These are phyloP conservation scores for Lasioglossum villosulum DNA, from an alignment of 2,888 invertebrate species.

Conservation along the genomic window DNA sequence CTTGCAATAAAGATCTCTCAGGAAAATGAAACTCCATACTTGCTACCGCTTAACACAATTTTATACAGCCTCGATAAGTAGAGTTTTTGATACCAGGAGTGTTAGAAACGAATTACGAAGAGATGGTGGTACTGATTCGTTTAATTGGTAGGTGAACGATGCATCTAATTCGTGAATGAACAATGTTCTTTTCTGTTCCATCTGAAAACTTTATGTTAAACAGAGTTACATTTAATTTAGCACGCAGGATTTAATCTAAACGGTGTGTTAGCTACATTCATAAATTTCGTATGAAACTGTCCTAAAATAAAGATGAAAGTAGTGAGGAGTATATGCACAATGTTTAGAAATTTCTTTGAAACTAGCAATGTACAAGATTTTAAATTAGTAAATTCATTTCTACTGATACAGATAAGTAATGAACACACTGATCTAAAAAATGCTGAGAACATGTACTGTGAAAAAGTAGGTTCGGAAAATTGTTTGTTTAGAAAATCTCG, in stretches of 20 bases:
- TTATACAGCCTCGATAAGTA: not conserved
- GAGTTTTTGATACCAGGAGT: not conserved
- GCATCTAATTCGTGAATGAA: too few relatives aligned
- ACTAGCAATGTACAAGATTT: not conserved
- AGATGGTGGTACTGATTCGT: too few relatives aligned
- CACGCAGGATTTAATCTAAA: too few relatives aligned
- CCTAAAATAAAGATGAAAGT: too few relatives aligned
- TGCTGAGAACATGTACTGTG: not conserved
- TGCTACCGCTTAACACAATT: not conserved
- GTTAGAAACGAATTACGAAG: not conserved
- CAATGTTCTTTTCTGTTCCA: too few relatives aligned
- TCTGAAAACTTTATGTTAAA: too few relatives aligned
- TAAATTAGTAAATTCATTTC: not conserved
- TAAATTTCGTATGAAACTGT: too few relatives aligned
- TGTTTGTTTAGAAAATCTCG: not conserved
- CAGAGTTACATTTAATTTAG: too few relatives aligned
- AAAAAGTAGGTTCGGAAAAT: not conserved
- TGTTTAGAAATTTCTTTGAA: too few relatives aligned
- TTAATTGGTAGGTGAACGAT: too few relatives aligned
- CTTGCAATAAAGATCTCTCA: not conserved
- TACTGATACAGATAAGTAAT: not conserved
- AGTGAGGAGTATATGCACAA: too few relatives aligned
- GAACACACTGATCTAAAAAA: not conserved
- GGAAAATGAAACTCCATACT: not conserved
- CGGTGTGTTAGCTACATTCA: too few relatives aligned